These are phyloP conservation scores for Graphium colonna DNA, from an alignment of 2,888 invertebrate genomes.

Conservation along the genomic window DNA sequence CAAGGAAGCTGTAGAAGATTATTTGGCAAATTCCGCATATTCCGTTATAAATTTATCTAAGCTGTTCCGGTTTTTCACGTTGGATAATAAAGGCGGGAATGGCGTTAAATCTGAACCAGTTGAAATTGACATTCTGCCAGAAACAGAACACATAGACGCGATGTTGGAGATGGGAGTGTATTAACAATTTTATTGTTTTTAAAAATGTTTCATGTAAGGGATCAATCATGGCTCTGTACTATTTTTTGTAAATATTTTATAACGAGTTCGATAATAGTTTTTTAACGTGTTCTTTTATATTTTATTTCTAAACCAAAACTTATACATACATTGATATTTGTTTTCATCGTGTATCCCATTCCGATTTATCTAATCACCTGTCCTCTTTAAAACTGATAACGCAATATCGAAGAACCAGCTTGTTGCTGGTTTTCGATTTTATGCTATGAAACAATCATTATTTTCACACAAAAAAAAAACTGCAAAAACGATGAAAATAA, in stretches of 20 bases:
- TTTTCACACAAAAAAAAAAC: no score
- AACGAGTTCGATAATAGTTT: not conserved
- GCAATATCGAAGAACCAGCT: no score
- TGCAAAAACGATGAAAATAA: no score
- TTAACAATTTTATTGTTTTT: conserved; percentile 30
- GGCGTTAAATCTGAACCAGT: conserved; percentile 52
- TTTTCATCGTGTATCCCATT: no score
- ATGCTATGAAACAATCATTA: no score
- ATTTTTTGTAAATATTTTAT: conserved; percentile 1
- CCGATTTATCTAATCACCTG: no score
- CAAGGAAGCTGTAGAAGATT: conserved; percentile 84
- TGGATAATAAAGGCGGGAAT: conserved; percentile 51
- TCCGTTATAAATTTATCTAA: conserved; percentile 82
- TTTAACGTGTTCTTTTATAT: not conserved
- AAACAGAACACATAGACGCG: conserved; percentile 71
- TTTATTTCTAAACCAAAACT: not conserved
- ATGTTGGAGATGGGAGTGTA: conserved; percentile 66
- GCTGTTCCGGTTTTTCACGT: conserved; percentile 72
- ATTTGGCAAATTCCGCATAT: conserved; percentile 84
- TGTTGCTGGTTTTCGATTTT: no score
- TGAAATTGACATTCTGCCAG: conserved; percentile 68
- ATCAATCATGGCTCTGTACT: conserved; percentile 4
- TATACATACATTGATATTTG: no score
- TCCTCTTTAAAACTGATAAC: no score
- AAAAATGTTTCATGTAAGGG: not conserved